Evolutionary conservation across 2,797 vertebrate genomes (phyloP).

Genomic region (Ambastaia sidthimunki): DNA sequence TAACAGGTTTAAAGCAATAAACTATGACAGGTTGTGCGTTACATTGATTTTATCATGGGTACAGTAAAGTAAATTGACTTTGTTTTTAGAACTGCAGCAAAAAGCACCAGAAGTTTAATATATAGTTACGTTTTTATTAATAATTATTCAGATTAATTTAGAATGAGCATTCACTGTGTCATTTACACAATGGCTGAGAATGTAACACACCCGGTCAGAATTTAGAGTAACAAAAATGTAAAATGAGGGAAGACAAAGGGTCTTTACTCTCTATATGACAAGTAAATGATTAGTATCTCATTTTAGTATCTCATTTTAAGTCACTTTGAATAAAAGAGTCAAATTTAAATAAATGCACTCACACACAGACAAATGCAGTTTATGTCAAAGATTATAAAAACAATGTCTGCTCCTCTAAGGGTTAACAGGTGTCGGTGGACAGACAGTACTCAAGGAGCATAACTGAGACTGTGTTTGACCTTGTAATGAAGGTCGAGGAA

Average conservation of each 20-base stretch:
- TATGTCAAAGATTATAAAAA: conserved; percentile 23
- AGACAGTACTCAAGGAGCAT: conserved; percentile 83
- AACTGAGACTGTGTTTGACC: conserved; percentile 84
- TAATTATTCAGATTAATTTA: no score
- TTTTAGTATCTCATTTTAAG: not conserved
- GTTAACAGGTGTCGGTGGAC: conserved; percentile 85
- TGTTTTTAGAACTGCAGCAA: no score
- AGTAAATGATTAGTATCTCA: conserved; percentile 2
- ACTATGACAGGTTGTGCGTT: not conserved
- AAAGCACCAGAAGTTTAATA: not conserved
- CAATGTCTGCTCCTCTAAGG: conserved; percentile 60
- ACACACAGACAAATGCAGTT: conserved; percentile 28
- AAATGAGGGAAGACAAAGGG: not conserved
- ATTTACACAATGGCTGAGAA: not conserved
- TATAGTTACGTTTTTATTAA: not conserved
- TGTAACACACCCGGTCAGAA: not conserved
- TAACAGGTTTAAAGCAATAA: not conserved
- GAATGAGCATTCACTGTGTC: not conserved
- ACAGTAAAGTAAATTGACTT: no score
- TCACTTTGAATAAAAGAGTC: not conserved
- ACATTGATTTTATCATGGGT: not conserved
- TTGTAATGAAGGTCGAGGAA: conserved; percentile 83
- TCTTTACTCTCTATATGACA: conserved; percentile 1
- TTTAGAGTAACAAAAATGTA: not conserved
- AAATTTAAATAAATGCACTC: not conserved